Evolutionary conservation across 2,888 invertebrate genomes (phyloP).

Genomic region (Galerucella calmariensis): DNA sequence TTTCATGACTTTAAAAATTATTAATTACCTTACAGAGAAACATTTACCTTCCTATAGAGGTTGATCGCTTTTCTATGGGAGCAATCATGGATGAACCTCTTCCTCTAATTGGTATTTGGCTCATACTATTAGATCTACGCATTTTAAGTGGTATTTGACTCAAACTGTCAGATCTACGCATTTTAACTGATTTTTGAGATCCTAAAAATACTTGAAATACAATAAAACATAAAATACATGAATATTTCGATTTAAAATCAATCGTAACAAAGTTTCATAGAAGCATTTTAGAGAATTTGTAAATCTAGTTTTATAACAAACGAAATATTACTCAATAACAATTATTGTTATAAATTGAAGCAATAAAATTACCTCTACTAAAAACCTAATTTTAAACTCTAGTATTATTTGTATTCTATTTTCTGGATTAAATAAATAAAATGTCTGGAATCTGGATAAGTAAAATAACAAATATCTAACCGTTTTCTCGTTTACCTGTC

Average conservation of each 20-base stretch:
- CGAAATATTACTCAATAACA: neutral
- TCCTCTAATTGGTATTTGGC: neutral
- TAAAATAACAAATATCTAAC: neutral
- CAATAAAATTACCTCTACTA: neutral
- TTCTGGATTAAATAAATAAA: too few species aligned
- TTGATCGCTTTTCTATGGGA: neutral
- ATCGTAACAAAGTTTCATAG: neutral
- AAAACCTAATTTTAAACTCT: neutral
- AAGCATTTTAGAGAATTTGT: neutral
- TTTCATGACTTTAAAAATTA: neutral
- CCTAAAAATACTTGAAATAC: neutral
- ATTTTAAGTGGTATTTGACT: neutral
- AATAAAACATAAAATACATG: neutral
- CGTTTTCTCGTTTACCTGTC: neutral
- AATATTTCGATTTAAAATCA: neutral
- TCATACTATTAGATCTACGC: neutral
- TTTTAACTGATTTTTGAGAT: neutral
- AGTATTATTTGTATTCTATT: too few species aligned
- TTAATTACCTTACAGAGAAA: neutral
- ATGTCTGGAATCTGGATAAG: neutral
- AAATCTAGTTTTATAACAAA: neutral
- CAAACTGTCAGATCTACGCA: neutral
- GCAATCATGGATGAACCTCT: neutral
- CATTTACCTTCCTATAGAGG: neutral
- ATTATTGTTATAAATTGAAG: neutral